These are phyloP conservation scores for Achroia grisella DNA, from an alignment of 1,140 invertebrate genomes.

Conservation along the genomic window DNA sequence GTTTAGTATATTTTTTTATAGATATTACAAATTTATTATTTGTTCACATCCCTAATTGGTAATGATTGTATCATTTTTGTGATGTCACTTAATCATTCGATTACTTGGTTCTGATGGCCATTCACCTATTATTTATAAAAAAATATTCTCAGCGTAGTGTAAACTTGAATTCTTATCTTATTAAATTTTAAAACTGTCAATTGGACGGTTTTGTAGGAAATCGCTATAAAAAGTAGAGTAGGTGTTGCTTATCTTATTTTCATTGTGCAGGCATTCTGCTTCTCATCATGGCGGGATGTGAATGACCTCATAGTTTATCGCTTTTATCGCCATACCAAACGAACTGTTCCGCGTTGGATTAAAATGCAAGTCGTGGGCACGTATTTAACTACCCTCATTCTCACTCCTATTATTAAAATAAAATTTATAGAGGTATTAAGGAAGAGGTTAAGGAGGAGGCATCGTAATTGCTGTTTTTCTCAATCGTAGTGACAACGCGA, in stretches of 20 bases:
- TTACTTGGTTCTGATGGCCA: conserved; percentile 5
- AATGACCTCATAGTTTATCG: conserved; percentile 39
- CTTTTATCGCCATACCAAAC: conserved; percentile 41
- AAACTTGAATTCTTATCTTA: conserved; percentile 1
- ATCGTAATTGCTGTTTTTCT: no score
- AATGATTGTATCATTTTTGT: no score
- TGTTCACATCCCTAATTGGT: no score
- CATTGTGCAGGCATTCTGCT: conserved; percentile 15
- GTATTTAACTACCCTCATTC: no score
- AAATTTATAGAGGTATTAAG: no score
- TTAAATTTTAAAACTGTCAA: conserved; percentile 3
- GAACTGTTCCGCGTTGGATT: conserved; percentile 8
- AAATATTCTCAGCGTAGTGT: not conserved
- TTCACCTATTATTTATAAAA: conserved; percentile 7
- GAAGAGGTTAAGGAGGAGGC: no score
- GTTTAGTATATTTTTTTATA: no score
- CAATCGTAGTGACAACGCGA: no score
- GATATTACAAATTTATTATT: no score
- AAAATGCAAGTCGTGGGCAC: conserved; percentile 18
- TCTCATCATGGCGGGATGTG: conserved; percentile 24
- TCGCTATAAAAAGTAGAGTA: conserved; percentile 13
- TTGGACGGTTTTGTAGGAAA: conserved; percentile 2
- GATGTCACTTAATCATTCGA: no score
- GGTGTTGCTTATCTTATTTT: conserved; percentile 16
- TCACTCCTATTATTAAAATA: no score